Evolutionary conservation across 2,797 vertebrate species (phyloP).

Genomic region (Lutjanus argentimaculatus): DNA sequence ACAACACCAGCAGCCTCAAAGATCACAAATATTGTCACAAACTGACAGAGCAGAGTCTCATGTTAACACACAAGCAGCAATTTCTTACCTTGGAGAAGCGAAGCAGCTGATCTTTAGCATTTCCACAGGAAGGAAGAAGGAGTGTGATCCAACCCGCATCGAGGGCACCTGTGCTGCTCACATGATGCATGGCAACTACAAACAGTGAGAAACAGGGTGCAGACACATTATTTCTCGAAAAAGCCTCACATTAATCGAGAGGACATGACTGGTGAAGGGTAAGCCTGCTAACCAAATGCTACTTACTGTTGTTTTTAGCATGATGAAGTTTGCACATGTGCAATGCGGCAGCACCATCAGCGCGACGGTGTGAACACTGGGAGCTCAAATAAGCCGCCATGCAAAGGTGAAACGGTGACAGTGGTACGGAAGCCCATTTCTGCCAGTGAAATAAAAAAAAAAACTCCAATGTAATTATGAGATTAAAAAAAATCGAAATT

Average conservation of each 20-base stretch:
- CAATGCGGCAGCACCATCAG: background rate
- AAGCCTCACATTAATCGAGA: background rate
- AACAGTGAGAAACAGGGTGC: no score
- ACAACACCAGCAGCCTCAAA: background rate
- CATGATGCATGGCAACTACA: background rate
- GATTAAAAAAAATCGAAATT: no score
- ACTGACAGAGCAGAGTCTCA: background rate
- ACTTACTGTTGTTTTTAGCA: background rate
- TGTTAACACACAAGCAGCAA: no score
- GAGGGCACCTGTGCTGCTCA: background rate
- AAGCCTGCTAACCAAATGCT: background rate
- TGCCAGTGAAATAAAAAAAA: no score
- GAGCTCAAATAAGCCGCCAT: background rate
- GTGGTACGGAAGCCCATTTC: no score
- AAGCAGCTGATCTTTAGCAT: background rate
- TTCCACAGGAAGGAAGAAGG: background rate
- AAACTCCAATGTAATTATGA: no score
- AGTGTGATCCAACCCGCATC: background rate
- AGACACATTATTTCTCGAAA: background rate
- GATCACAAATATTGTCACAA: background rate
- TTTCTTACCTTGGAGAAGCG: background rate
- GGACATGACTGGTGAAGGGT: rapidly evolving
- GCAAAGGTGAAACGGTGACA: background rate
- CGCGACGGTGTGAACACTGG: rapidly evolving
- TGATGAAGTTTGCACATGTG: background rate